A percentile compares a stretch with the other conserved stretches of the same genome.
Evolutionary conservation across 2,888 invertebrate species (phyloP).

Genomic region (Macrosoma leucophasiata): DNA sequence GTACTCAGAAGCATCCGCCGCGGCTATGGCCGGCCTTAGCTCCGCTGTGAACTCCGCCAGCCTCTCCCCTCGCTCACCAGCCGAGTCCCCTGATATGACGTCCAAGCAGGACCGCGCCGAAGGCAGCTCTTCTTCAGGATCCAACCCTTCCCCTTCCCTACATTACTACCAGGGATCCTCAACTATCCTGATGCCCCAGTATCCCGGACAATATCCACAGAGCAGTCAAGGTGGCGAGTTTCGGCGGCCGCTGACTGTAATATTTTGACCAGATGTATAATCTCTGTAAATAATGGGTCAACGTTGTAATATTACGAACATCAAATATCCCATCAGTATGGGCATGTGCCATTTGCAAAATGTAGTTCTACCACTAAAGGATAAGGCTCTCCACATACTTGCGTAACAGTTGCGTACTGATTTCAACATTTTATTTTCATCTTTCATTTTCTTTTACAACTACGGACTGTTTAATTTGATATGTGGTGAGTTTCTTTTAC

Average conservation of each 20-base stretch:
- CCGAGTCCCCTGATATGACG: slow-evolving; percentile 75
- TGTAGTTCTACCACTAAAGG: too few species aligned
- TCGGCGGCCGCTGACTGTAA: slow-evolving; percentile 83
- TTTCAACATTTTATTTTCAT: slow-evolving; percentile 33
- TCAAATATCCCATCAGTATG: too few species aligned
- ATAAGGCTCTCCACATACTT: too few species aligned
- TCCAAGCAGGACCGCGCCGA: slow-evolving; percentile 70
- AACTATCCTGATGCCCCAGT: slow-evolving; percentile 80
- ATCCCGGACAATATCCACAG: slow-evolving; percentile 76
- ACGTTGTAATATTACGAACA: too few species aligned
- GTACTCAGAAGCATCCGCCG: slow-evolving; percentile 78
- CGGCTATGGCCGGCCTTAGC: slow-evolving; percentile 74
- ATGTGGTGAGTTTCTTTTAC: too few species aligned
- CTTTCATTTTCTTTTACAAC: too few species aligned
- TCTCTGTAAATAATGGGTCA: slow-evolving; percentile 33
- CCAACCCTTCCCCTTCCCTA: slow-evolving; percentile 78
- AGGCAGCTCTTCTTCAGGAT: slow-evolving; percentile 76
- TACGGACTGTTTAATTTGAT: too few species aligned
- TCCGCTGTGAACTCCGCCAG: slow-evolving; percentile 62
- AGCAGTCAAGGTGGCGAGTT: slow-evolving; percentile 79
- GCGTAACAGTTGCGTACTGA: neutral
- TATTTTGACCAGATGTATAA: slow-evolving; percentile 85
- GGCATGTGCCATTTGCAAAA: too few species aligned
- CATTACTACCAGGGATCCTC: slow-evolving; percentile 76
- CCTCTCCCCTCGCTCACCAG: slow-evolving; percentile 59